Base-by-base conservation (phyloP, 1,140 invertebrate species). In the Episyrphus balteatus region DNA sequence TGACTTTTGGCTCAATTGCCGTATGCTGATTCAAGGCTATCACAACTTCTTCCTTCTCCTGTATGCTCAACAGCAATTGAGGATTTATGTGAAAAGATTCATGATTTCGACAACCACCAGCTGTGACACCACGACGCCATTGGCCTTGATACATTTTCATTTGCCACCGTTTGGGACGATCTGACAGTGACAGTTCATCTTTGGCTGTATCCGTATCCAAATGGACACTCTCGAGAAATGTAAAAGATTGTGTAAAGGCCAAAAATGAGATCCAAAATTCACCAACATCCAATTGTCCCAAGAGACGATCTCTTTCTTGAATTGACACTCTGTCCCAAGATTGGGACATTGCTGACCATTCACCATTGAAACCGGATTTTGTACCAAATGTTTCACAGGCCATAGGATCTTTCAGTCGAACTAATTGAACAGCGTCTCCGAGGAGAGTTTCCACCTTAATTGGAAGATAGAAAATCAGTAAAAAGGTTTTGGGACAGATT, bases 1-100 rank as follows among this genome's bases (percentile, higher is more conserved):
- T 89, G 0, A 93, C 88, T 73, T 92, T 91, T 7, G 89, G 88
- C 62, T 93, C 89, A 74, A 92, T 84, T 39, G 92, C 86, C 30
- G 84, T 88, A 62, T 93, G 89, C 58, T 94, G 91, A 68, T 90
- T 88, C 8, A 94, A 68, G 0, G 88, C 91, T 31, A 93, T 82
- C 11, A 93, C 79, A 1, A 92, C 80, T 58, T 90, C 86, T 62
- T 91, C 86, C 71, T 81, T 81, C 62, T 90, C 88, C 51, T 80
- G 83, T 3, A 92, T 66, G 26, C 84, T 78, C 9, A 92, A 61
- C 59, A 91, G 82, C 19, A 93, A 73, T 71, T 93, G 90, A 5
- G 90, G 91, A 68, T 94, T 94, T 56, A 92, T 90, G 62, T 94
- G 90, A 68, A 94, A 93, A 15, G 89, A 92, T 65, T 93, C 83